Conservation (phyloP, 2,888 invertebrate species). For the Poecilobothrus nobilitatus region DNA sequence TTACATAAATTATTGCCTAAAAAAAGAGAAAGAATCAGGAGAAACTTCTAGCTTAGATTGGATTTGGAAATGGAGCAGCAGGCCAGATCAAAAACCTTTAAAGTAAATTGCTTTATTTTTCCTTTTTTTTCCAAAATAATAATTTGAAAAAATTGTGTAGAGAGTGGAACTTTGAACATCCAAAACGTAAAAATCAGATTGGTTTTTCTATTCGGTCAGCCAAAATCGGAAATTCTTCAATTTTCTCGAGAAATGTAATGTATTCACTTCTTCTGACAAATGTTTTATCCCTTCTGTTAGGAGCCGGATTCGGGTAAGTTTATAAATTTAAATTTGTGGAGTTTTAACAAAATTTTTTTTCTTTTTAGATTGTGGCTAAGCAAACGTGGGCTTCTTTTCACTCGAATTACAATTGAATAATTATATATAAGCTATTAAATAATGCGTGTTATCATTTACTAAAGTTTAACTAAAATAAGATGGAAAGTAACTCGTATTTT, state of each 20-base stretch:
- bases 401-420: conserved; percentile 31
- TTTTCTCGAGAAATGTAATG: conserved; percentile 82
- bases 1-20: conserved; percentile 63
- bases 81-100: conserved; percentile 81
- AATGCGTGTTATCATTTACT: neutral
- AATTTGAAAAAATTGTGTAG: conserved; percentile 40
- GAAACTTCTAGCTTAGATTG: conserved; percentile 54
- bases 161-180: conserved; percentile 80
- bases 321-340: neutral
- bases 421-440: neutral
- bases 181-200: conserved; percentile 48
- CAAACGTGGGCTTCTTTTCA: conserved; percentile 43
- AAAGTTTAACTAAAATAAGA: neutral
- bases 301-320: conserved; percentile 81
- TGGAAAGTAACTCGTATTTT: neutral
- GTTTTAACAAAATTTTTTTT: conserved; percentile 15
- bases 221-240: conserved; percentile 65
- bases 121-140: neutral
- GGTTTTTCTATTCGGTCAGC: conserved; percentile 60
- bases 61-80: conserved; percentile 89
- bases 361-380: conserved; percentile 62
- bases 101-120: conserved; percentile 50
- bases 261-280: conserved; percentile 86
- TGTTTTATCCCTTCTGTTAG: conserved; percentile 78
- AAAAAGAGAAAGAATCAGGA: neutral